phyloP scores from a whole-genome alignment of 1,140 invertebrate species.

The Magallana gigas region DNA sequence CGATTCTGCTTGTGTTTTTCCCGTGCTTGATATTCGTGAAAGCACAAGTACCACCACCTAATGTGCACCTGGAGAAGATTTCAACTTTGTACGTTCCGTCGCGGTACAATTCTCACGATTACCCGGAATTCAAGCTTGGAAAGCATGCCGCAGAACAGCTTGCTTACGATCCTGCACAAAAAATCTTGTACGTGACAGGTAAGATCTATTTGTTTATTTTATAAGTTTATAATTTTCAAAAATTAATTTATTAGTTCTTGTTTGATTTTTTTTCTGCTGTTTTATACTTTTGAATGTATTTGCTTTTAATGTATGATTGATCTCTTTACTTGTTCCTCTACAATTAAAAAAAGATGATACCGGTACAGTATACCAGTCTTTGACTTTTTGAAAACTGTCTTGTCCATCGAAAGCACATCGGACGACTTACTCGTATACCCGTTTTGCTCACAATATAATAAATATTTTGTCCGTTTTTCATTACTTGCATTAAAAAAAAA shows the following conservation, averaged over 20 bases:
- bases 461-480: no score
- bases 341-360: no score
- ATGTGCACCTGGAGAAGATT: background rate
- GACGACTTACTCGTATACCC: no score
- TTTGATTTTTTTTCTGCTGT: background rate
- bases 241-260: no score
- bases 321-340: no score
- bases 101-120: constrained; percentile 13
- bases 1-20: background rate
- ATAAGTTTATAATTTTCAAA: no score
- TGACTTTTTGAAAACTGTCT: no score
- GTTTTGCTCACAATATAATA: no score
- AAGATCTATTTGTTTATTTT: background rate
- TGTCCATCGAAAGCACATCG: no score
- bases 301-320: no score
- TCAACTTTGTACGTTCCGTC: background rate
- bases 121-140: background rate
- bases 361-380: no score
- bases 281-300: background rate
- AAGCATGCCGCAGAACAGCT: background rate
- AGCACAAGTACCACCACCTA: background rate
- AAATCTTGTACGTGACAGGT: constrained; percentile 13
- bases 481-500: no score
- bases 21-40: background rate
- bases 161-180: constrained; percentile 5